These are phyloP conservation scores for Mamestra configurata DNA, from an alignment of 1,140 invertebrate genomes.

Conservation along the genomic window DNA sequence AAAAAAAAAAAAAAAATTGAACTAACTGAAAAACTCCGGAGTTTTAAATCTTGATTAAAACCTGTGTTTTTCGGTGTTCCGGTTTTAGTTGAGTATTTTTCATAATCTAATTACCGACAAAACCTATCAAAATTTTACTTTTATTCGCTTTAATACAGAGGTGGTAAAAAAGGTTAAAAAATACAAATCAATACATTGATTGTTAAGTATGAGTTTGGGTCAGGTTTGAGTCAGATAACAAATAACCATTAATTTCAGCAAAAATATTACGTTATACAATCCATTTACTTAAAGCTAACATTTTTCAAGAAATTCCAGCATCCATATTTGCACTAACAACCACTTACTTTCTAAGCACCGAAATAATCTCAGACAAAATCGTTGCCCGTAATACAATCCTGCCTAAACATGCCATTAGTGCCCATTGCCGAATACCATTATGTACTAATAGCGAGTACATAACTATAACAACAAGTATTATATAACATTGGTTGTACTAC, in stretches of 20 bases:
- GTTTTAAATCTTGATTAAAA: no score
- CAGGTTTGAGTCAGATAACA: no score
- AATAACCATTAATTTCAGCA: not conserved
- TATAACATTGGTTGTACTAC: not conserved
- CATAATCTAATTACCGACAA: no score
- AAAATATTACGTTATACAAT: not conserved
- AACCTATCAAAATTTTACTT: no score
- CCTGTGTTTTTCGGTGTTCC: no score
- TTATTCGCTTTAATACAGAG: no score
- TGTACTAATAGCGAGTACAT: not conserved
- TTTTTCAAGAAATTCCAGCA: not conserved
- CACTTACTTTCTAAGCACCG: not conserved
- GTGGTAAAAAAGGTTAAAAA: no score
- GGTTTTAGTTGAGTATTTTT: no score
- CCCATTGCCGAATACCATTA: constrained; percentile 6
- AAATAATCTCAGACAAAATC: not conserved
- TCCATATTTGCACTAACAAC: not conserved
- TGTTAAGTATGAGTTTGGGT: no score
- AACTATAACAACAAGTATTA: not conserved
- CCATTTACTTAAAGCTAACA: not conserved
- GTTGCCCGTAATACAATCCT: not conserved
- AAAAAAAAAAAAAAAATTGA: no score
- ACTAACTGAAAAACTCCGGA: no score
- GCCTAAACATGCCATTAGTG: not conserved
- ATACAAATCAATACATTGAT: no score